Base-by-base conservation (phyloP, 2,797 vertebrate genomes). In the Tympanoctomys barrerae region DNA sequence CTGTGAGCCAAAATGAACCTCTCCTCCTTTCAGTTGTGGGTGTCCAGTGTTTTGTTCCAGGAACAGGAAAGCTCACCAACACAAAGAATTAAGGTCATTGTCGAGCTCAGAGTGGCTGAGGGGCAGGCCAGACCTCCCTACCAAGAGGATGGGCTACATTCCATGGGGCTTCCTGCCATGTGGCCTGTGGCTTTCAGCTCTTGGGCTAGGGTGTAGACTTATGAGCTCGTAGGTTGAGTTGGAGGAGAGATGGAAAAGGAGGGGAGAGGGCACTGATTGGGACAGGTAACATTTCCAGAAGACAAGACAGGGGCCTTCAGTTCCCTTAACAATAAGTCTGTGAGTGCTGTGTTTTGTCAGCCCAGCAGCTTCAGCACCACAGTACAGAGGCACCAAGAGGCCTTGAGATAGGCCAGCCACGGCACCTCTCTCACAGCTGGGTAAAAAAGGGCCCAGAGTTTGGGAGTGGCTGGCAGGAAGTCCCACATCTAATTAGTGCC, bases 211-310 rank as follows among this genome's bases (percentile, higher is more conserved):
- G 2, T 78, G 26, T 33, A 70, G 42, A 52, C 4, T 28, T 7
- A 36, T n/a, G 22, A n/a, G 46, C 18, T 73, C 49, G 26, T 26
- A 52, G 92, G 28, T 26, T 73, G 71, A 73, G 39, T 73, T 24
- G 71, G 42, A 73, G 24, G 22, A n/a, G 46, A 42, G 71, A 26
- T 26, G 39, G 42, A 73, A 28, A 33, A 39, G 57, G 54, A 46
- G 1, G n/a, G 11, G 5, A n/a, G 26, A 13, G 68, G n/a, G 18
- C 52, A 1, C 9, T 0, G 1, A 59, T 42, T 1, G 8, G 33
- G 49, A 16, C 6, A 22, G 24, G 36, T 26, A 24, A 26, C 3
- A 10, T 5, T 6, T 36, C n/a, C 24, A 57, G 42, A 75, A 24
- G 39, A 11, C 14, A 7, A 36, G 5, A 14, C 9, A 31, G 21